phyloP scores from a whole-genome alignment of 1,140 invertebrate genomes.

The Macrocentrus cingulum region DNA sequence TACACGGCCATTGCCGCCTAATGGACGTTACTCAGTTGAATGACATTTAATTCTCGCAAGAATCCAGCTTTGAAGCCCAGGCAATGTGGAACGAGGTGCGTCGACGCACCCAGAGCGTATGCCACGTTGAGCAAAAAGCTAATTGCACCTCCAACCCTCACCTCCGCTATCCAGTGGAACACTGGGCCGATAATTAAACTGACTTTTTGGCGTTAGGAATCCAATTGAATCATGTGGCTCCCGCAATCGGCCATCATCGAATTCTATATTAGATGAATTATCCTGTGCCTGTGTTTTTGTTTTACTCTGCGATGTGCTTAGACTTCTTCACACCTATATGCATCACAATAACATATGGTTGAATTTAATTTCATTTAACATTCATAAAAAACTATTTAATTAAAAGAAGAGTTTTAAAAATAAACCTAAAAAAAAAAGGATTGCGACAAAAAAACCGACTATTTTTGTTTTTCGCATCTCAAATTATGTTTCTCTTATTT shows the following conservation, averaged over 20 bases:
- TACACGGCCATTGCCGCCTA: slow-evolving; percentile 37
- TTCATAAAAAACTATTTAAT: no score
- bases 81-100: slow-evolving; percentile 3
- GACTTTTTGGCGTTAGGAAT: slow-evolving; percentile 46
- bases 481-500: no score
- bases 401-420: no score
- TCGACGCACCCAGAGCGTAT: slow-evolving; percentile 17
- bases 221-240: slow-evolving; percentile 33
- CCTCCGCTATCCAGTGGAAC: not conserved
- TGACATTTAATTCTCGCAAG: slow-evolving; percentile 53
- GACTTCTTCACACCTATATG: no score
- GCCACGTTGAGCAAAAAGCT: slow-evolving; percentile 45
- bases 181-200: slow-evolving; percentile 45
- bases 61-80: slow-evolving; percentile 42
- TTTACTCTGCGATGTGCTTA: no score
- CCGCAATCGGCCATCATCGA: not conserved
- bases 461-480: no score
- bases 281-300: no score
- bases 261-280: no score
- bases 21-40: slow-evolving; percentile 49
- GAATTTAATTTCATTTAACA: no score
- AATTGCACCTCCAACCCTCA: slow-evolving; percentile 41
- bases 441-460: no score
- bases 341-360: no score
- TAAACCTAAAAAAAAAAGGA: no score